Conservation (phyloP, 2,888 invertebrate genomes). For the Spicauda simplicius region DNA sequence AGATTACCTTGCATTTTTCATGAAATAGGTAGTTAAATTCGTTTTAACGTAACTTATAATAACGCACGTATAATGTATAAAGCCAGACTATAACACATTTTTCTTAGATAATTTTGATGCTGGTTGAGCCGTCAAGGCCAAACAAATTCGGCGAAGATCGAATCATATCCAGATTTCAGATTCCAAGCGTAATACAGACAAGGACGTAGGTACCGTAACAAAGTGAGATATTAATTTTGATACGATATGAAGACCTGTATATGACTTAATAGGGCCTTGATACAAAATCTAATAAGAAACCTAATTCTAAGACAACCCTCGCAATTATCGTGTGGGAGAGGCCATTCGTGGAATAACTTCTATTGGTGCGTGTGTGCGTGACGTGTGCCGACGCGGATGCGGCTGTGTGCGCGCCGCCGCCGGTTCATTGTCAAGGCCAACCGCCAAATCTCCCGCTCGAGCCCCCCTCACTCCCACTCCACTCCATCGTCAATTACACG, state of each 20-base stretch:
- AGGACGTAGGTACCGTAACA: not conserved
- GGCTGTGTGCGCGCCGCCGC: slow-evolving; percentile 75
- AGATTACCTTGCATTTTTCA: too few relatives aligned
- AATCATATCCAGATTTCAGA: not conserved
- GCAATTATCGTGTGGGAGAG: slow-evolving; percentile 73
- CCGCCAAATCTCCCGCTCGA: slow-evolving; percentile 80
- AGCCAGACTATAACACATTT: too few relatives aligned
- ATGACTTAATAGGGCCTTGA: slow-evolving; percentile 30
- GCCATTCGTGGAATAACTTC: slow-evolving; percentile 75
- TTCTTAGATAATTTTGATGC: too few relatives aligned
- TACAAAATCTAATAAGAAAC: slow-evolving; percentile 35
- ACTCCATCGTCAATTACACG: slow-evolving; percentile 70
- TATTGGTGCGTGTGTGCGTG: slow-evolving; percentile 61
- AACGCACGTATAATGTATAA: too few relatives aligned
- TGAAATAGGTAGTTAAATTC: too few relatives aligned
- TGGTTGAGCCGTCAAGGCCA: too few relatives aligned
- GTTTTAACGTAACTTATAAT: too few relatives aligned
- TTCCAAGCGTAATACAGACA: not conserved
- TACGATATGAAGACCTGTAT: not conserved
- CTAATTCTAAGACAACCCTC: slow-evolving; percentile 59
- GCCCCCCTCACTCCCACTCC: slow-evolving; percentile 58
- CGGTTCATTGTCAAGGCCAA: slow-evolving; percentile 84
- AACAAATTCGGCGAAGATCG: too few relatives aligned
- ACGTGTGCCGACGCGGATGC: slow-evolving; percentile 57
- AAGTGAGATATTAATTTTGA: not conserved